A percentile compares a stretch with the other conserved stretches of the same genome.
Evolutionary conservation across 2,797 vertebrate genomes (phyloP).

Genomic region (Manis crassicaudata): DNA sequence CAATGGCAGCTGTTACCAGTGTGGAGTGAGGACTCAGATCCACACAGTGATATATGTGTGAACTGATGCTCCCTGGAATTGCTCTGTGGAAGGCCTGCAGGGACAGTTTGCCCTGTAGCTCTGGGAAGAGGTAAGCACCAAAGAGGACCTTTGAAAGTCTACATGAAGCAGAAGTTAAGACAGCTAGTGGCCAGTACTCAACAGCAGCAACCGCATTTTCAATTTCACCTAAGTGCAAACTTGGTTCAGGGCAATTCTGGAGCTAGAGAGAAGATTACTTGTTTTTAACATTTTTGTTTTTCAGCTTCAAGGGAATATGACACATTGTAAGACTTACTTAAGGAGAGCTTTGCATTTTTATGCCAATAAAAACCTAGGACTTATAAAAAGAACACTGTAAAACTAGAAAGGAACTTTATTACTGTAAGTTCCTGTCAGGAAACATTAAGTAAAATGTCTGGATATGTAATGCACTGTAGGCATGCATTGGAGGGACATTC

Average conservation of each 20-base stretch:
- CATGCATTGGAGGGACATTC: neutral
- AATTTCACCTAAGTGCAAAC: neutral
- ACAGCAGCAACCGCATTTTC: neutral
- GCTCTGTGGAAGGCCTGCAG: neutral
- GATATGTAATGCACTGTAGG: neutral
- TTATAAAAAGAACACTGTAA: slow-evolving; percentile 5
- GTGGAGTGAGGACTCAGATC: neutral
- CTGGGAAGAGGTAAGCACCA: neutral
- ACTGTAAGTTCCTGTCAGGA: neutral
- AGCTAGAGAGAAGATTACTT: neutral
- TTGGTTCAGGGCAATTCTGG: neutral
- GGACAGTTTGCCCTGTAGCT: neutral
- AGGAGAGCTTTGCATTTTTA: neutral
- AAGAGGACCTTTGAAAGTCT: neutral
- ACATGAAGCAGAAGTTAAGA: neutral
- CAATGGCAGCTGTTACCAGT: neutral
- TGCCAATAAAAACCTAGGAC: neutral
- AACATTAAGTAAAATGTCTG: neutral
- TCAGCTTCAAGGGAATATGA: neutral
- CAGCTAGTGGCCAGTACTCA: neutral
- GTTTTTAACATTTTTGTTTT: neutral
- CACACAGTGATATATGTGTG: neutral
- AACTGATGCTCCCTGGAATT: neutral
- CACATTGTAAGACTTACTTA: neutral
- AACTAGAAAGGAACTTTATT: slow-evolving; percentile 9